Evolutionary conservation across 2,113 vertebrate genomes (phyloP).

Genomic region (Bubo blakistoni): DNA sequence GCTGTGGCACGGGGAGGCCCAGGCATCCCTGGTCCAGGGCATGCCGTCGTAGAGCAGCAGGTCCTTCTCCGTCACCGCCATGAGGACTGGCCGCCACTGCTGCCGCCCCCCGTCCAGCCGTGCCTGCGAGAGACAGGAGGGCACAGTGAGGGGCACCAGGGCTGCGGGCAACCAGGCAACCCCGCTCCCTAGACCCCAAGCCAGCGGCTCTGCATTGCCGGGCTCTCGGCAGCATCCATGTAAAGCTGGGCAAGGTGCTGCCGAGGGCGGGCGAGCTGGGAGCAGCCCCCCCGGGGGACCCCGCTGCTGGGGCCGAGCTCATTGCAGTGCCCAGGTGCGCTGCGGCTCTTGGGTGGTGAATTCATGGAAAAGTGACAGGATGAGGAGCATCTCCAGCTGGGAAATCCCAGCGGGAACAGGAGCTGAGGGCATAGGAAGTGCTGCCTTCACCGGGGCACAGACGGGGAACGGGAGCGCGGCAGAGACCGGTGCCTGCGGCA

Average conservation of each 20-base stretch:
- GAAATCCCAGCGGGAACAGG: not conserved
- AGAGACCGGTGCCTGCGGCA: not conserved
- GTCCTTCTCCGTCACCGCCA: slow-evolving; percentile 94
- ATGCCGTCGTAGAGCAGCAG: slow-evolving; percentile 90
- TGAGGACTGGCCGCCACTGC: slow-evolving; percentile 85
- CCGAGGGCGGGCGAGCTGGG: fast-evolving
- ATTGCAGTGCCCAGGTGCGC: not conserved
- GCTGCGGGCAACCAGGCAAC: not conserved
- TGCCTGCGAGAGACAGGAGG: slow-evolving; percentile 60
- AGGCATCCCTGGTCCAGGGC: slow-evolving; percentile 90
- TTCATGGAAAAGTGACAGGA: not conserved
- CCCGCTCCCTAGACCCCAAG: not conserved
- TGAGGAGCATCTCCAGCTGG: not conserved
- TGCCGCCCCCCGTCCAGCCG: slow-evolving; percentile 87
- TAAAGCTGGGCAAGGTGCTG: not conserved
- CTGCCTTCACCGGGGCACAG: fast-evolving
- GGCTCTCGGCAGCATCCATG: not conserved
- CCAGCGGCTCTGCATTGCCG: fast-evolving
- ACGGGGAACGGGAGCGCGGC: not conserved
- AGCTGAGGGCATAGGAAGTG: fast-evolving
- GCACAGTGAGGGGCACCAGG: not conserved
- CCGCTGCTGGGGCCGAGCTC: not conserved
- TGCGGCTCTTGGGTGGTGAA: not conserved
- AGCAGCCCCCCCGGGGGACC: too few species aligned
- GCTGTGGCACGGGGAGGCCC: slow-evolving; percentile 87